A percentile compares a stretch with the other conserved stretches of the same genome.
phyloP scores from a whole-genome alignment of 2,797 vertebrate species.

The Enteromius anoplus region DNA sequence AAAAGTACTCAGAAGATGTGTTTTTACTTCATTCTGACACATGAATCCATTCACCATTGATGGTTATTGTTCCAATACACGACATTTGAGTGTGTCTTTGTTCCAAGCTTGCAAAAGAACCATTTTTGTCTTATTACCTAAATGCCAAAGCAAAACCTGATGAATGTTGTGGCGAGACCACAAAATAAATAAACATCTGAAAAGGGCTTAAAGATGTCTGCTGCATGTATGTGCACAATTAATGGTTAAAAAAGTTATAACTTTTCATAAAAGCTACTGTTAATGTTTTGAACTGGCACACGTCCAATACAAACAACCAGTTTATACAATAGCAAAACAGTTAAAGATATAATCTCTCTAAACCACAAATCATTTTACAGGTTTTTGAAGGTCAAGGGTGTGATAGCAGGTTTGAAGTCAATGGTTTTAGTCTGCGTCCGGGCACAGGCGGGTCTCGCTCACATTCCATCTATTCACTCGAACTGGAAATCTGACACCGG shows the following conservation, averaged over 20 bases:
- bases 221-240: neutral
- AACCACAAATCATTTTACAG: slow-evolving; percentile 30
- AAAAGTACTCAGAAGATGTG: neutral
- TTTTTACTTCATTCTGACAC: neutral
- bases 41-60: neutral
- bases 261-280: neutral
- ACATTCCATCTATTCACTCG: slow-evolving; percentile 24
- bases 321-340: neutral
- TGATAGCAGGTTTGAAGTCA: slow-evolving; percentile 15
- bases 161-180: neutral
- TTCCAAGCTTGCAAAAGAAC: neutral
- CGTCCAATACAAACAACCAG: neutral
- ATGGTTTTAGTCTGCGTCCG: neutral
- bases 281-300: neutral
- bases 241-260: neutral
- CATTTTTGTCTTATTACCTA: neutral
- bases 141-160: neutral
- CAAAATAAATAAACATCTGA: neutral
- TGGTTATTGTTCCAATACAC: neutral
- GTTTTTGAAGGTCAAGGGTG: neutral
- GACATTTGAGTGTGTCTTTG: neutral
- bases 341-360: neutral
- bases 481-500: slow-evolving; percentile 5
- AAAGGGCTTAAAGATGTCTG: neutral
- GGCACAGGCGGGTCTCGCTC: slow-evolving; percentile 14